Percentiles rank a stretch among this genome's conserved stretches.
Conservation (phyloP, 1,140 invertebrate species). For the Delia radicum region DNA sequence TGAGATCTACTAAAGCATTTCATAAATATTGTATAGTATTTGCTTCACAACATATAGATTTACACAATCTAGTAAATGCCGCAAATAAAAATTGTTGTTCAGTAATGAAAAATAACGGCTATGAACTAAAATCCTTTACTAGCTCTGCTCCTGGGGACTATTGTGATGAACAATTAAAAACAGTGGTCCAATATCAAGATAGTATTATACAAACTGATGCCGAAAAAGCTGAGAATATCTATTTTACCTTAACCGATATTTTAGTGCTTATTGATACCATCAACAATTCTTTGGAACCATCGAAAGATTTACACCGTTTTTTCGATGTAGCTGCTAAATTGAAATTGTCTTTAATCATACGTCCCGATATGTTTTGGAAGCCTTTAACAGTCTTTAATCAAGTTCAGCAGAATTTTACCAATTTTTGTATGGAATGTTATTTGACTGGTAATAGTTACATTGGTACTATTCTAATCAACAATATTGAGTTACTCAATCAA, state of each 20-base stretch:
- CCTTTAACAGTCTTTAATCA: neutral
- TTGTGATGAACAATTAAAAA: neutral
- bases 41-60: constrained; percentile 27
- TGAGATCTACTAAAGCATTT: constrained; percentile 31
- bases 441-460: constrained; percentile 20
- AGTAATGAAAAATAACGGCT: neutral
- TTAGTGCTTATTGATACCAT: constrained; percentile 10
- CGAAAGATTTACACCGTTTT: constrained; percentile 10
- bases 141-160: constrained; percentile 6
- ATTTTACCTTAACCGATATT: neutral
- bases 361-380: constrained; percentile 23
- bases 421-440: constrained; percentile 15
- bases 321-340: constrained; percentile 15
- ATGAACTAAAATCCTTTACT: neutral
- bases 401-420: neutral
- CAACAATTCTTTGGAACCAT: constrained; percentile 14
- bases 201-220: neutral
- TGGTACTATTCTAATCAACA: neutral
- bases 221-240: neutral
- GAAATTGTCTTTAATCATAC: constrained; percentile 13
- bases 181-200: neutral
- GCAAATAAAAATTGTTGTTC: constrained; percentile 18
- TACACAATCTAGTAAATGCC: constrained; percentile 21
- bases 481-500: neutral
- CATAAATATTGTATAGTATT: constrained; percentile 34